These are phyloP conservation scores for Germaria angustata DNA, from an alignment of 2,888 invertebrate species.

Conservation along the genomic window DNA sequence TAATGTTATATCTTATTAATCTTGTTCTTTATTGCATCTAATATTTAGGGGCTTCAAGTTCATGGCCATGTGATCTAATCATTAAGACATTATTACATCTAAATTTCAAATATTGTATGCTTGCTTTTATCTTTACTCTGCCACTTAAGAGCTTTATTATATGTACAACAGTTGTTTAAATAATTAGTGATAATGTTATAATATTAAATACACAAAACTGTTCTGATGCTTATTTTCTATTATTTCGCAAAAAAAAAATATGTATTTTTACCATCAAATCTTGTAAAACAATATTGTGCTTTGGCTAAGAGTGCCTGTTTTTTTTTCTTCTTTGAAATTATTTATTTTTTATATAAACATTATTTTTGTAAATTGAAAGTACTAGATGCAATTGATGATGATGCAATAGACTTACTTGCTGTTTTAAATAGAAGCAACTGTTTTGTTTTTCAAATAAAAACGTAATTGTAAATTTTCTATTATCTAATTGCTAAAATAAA, in stretches of 20 bases:
- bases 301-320: neutral
- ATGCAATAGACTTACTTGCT: conserved; percentile 57
- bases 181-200: no score
- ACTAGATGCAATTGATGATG: conserved; percentile 26
- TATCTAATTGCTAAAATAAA: conserved; percentile 41
- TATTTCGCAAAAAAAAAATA: neutral
- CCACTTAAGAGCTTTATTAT: no score
- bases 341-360: neutral
- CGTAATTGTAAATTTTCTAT: neutral
- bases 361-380: conserved; percentile 27
- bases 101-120: no score
- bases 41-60: no score
- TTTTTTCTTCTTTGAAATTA: no score
- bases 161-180: no score
- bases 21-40: no score
- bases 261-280: neutral
- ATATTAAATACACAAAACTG: no score
- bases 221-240: conserved; percentile 55
- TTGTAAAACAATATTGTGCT: neutral
- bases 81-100: no score
- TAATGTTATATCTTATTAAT: no score
- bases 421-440: conserved; percentile 54
- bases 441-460: conserved; percentile 2
- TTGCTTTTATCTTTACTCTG: no score
- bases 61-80: no score